Base-by-base conservation (phyloP, 1,140 invertebrate species). In the Hyposmocoma kahamanoa region DNA sequence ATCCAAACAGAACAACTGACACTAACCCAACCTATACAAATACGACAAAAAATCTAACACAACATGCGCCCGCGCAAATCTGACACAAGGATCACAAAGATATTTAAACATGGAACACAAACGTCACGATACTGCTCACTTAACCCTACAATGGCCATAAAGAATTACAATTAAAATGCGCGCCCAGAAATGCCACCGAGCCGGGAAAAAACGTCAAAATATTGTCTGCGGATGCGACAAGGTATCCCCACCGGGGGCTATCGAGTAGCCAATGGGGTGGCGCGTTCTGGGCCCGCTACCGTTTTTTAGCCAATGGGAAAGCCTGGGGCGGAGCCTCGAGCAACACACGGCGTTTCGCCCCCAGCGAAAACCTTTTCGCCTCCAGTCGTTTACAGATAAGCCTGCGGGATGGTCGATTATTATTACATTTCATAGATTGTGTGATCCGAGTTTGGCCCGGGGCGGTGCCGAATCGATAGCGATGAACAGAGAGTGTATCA, bases 331-430 rank as follows among this genome's bases (percentile, higher is more conserved):
- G 81, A 73, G 81, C 75, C 72, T 72, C 50, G 42, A 79, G 78
- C 77, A 59, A 67, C 72, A 68, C 67, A 51, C 65, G 59, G 61
- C 65, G 67, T 80, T 83, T 83, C 75, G 79, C 81, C 81, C 81
- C 75, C 75, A 83, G 79, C 78, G 57, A 84, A 84, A 84, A 72
- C 67, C 79, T 84, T 80, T 83, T 84, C 68, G 81, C 81, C 81
- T 81, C 56, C 81, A 83, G 81, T 84, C 81, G 81, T 84, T 81
- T 84, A 76, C 75, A 72, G 81, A 84, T 84, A 84, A 83, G 79
- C 79, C 81, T 64, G 55, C 67, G 75, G 81, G 77, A 84, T 84
- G 81, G 81, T 80, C 79, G 79, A 72, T 74, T 82, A 81, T 82
- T 82, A 84, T 81, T 81, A 80, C 70, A 71, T 80, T 73, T 65